Percentiles rank a stretch among this genome's conserved stretches.
These are phyloP conservation scores for Xestia rhomboidea DNA, from an alignment of 2,888 invertebrate species.

Conservation along the genomic window DNA sequence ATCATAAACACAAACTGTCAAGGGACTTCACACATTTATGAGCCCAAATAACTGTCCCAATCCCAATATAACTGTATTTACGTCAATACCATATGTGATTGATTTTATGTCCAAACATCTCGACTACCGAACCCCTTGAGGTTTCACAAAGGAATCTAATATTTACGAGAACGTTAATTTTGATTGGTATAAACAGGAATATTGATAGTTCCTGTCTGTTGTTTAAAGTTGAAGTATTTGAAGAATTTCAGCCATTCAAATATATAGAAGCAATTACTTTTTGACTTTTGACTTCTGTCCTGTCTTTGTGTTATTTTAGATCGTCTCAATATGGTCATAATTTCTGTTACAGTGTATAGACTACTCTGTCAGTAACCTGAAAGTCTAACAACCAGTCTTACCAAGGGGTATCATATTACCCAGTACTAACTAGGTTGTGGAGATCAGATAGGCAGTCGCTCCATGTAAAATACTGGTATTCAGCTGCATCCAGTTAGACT, in stretches of 20 bases:
- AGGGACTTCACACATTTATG: slow-evolving; percentile 56
- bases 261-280: neutral
- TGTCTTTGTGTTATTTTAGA: neutral
- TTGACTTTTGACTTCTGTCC: neutral
- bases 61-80: slow-evolving; percentile 61
- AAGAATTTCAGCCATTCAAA: slow-evolving; percentile 19
- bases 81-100: slow-evolving; percentile 65
- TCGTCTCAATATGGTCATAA: neutral
- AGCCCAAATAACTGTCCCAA: slow-evolving; percentile 58
- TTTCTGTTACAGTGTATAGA: neutral
- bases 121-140: slow-evolving; percentile 65
- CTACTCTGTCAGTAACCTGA: no score
- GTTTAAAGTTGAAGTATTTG: slow-evolving; percentile 30
- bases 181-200: slow-evolving; percentile 59
- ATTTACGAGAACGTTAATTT: slow-evolving; percentile 68
- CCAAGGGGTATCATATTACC: no score
- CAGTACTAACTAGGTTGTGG: neutral
- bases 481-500: no score
- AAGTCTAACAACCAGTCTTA: no score
- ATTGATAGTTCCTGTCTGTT: slow-evolving; percentile 54
- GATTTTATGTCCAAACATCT: slow-evolving; percentile 64
- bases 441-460: neutral
- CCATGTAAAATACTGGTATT: neutral
- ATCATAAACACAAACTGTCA: slow-evolving; percentile 37
- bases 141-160: slow-evolving; percentile 64